These are phyloP conservation scores for Odontomyia ornata DNA, from an alignment of 2,888 invertebrate genomes.

Conservation along the genomic window DNA sequence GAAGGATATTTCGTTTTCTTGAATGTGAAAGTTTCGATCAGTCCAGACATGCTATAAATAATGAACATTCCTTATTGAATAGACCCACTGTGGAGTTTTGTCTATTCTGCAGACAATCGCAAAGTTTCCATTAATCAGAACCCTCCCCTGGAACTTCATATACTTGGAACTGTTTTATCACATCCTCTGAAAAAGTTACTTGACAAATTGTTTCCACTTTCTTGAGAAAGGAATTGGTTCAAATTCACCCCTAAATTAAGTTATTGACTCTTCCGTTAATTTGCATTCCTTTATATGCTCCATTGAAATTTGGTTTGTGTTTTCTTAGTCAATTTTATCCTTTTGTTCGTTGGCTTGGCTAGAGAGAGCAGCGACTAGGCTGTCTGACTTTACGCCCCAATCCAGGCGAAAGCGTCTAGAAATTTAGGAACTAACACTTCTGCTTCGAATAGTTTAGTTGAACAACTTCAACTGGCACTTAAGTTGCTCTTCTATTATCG, in stretches of 20 bases:
- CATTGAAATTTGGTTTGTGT: constrained; percentile 15
- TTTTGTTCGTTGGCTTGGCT: not conserved
- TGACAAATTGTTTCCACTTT: no score
- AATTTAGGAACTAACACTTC: constrained; percentile 38
- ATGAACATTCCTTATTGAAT: no score
- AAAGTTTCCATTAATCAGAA: no score
- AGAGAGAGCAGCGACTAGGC: not conserved
- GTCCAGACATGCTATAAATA: no score
- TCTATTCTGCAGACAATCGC: no score
- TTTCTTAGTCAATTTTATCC: not conserved
- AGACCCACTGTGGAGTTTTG: no score
- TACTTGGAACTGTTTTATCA: no score
- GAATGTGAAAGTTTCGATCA: no score
- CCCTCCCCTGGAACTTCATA: no score
- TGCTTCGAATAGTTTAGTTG: constrained; percentile 35
- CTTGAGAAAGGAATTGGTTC: not conserved
- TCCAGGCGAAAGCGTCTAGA: not conserved
- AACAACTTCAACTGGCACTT: constrained; percentile 42
- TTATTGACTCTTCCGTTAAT: constrained; percentile 37
- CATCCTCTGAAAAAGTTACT: no score
- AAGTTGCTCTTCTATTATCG: constrained; percentile 42
- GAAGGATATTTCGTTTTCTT: no score
- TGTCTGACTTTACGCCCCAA: not conserved
- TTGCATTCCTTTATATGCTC: constrained; percentile 27
- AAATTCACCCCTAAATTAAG: constrained; percentile 15